A percentile compares a stretch with the other conserved stretches of the same genome.
Conservation (phyloP, 2,797 vertebrate species). For the Eospalax fontanierii region DNA sequence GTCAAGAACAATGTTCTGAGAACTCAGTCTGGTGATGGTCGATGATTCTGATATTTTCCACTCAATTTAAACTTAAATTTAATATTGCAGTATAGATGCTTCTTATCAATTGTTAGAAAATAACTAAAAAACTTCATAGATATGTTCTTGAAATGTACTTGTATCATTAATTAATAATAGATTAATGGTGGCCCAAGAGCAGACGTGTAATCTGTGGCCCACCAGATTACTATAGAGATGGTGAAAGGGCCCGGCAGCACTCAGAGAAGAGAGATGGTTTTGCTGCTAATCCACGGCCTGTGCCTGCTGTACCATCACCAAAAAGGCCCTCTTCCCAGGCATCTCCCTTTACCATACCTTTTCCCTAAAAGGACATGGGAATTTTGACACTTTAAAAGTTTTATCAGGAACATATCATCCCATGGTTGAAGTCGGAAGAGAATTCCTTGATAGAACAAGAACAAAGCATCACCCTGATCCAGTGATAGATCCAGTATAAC, state of each 20-base stretch:
- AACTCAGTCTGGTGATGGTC: neutral
- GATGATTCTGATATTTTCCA: neutral
- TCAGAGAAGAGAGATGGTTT: neutral
- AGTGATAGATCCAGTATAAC: neutral
- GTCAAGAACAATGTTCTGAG: neutral
- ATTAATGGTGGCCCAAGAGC: neutral
- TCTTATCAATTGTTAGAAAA: neutral
- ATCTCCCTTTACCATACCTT: neutral
- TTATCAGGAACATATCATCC: neutral
- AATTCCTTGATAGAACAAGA: neutral
- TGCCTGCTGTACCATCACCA: neutral
- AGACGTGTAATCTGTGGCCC: too few species aligned
- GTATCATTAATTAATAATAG: too few species aligned
- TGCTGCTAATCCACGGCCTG: neutral
- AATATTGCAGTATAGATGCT: neutral
- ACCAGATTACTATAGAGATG: too few species aligned
- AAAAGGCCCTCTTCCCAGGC: neutral
- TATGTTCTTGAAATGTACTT: neutral
- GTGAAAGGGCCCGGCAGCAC: too few species aligned
- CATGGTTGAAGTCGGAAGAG: neutral
- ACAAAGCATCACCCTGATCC: neutral
- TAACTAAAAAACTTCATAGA: neutral
- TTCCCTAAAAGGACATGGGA: neutral
- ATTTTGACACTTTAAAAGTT: conserved; percentile 31
- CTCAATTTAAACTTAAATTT: neutral